Evolutionary conservation across 2,113 vertebrate species (phyloP), one percentile per base, ranked within the genome.

Genomic region (Brevimyrus niger): DNA sequence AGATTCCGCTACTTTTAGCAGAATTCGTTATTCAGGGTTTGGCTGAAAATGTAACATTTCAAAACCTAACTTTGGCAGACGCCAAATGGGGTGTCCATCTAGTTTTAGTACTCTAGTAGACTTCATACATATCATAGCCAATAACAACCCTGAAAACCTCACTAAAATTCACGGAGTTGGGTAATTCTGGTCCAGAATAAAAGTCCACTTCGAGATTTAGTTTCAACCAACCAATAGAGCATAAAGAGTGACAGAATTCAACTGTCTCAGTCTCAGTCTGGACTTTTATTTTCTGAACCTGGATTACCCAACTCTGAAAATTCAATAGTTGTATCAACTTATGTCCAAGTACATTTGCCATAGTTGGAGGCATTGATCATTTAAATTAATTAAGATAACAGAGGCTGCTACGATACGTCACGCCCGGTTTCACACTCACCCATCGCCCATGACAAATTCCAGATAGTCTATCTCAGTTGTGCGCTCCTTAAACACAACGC

Each of bases 401-500:
- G 38, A 23, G 19, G 35, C 2, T 47, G 7, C 23, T 11, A 21
- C 65, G 80, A n/a, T 47, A 76, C 38, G 5, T 65, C 61, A 53
- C 31, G 48, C 10, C 61, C 47, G 23, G 8, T 55, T 35, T 38
- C 50, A 31, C 48, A 47, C 89, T 9, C 23, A 95, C 95, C 94
- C 92, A 0, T 3, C 8, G 50, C 90, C 47, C 0, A 0, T 0
- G 2, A 1, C 8, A 80, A 94, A 94, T 1, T 27, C 0, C 73
- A 95, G 44, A 89, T 94, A 94, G 92, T 93, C n/a, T 0, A 0
- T 0, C 85, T 95, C 94, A 0, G 35, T n/a, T 1, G 38, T 87
- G 11, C 83, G 69, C 2, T 13, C 0, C 65, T 92, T 90, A 90
- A 95, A 95, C 1, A 48, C 42, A 69, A 95, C 0, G 23, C 95